Base-by-base conservation (phyloP, 2,113 vertebrate genomes). In the Thermophis baileyi region DNA sequence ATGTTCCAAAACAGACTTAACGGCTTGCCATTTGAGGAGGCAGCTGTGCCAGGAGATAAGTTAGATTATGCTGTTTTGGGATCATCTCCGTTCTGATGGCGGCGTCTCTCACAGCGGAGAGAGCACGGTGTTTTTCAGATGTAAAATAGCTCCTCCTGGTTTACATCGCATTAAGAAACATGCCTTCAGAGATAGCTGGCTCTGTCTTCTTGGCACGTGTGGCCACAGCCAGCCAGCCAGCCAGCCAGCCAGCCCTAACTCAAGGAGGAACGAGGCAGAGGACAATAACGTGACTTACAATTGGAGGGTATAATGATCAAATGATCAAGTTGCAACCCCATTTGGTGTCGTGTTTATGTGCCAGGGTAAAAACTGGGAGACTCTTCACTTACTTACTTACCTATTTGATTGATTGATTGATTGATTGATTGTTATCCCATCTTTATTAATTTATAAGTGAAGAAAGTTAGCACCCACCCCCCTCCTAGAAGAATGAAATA, bases 41-140 rank as follows among this genome's bases (percentile, higher is more conserved):
- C 96, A 96, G 96, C 97, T 97, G 96, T 50, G 3, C 69, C 0
- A 18, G 47, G 94, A 96, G 97, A 96, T 95, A 96, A 97, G 95
- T 96, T 89, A 85, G 94, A 87, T 93, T 91, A 94, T 94, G 69
- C 95, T 85, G 94, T 96, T 95, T 54, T 91, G 94, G 93, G 6
- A 92, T 47, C 0, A 0, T 91, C 94, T 95, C 3, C 0, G 89
- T 88, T 94, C 1, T 0, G 94, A 95, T 95, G 92, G 94, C 92
- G 93, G 89, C 95, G 94, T 96, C 95, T 94, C 95, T 94, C 95
- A 94, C 1, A 2, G 88, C 57, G 94, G 87, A 94, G 90, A 35
- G 25, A 11, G 3, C 0, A 53, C 0, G 55, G 87, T 89, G 88
- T 81, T 95, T 95, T 63, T 95, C 88, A 69, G 87, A 92, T 22